Evolutionary conservation across 2,888 invertebrate genomes (phyloP).

Genomic region (Lutraria lutraria): DNA sequence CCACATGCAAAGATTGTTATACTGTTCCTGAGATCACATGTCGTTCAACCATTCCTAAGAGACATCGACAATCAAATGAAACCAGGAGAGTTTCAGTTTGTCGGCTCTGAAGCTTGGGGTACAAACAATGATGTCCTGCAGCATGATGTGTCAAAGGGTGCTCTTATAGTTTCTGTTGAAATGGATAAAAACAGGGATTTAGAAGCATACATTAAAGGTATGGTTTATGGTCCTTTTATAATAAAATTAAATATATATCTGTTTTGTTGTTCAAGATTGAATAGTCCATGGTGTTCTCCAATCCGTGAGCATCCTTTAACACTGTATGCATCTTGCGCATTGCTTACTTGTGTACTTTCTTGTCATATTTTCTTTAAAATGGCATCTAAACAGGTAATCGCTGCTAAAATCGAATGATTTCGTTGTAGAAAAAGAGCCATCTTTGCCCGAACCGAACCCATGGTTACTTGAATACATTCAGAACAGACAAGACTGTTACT

Average conservation of each 20-base stretch:
- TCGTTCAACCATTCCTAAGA: conserved; percentile 40
- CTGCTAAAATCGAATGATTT: neutral
- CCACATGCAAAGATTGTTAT: conserved; percentile 61
- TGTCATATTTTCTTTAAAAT: too few relatives aligned
- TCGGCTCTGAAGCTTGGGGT: conserved; percentile 65
- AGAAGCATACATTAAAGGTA: conserved; percentile 35
- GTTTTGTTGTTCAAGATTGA: too few relatives aligned
- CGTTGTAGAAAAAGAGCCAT: conserved; percentile 34
- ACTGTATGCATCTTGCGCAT: too few relatives aligned
- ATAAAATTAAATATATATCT: too few relatives aligned
- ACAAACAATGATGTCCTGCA: conserved; percentile 49
- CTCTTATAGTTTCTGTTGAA: conserved; percentile 53
- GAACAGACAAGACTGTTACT: conserved; percentile 47
- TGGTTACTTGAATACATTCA: conserved; percentile 51
- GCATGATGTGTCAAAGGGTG: conserved; percentile 46
- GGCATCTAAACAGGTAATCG: too few relatives aligned
- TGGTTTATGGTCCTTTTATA: neutral
- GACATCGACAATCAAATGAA: conserved; percentile 35
- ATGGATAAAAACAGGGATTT: conserved; percentile 47
- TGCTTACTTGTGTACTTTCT: too few relatives aligned
- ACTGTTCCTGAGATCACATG: conserved; percentile 62
- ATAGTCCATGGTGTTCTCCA: too few relatives aligned
- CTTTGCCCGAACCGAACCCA: conserved; percentile 7
- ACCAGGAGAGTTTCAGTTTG: conserved; percentile 61
- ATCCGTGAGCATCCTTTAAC: too few relatives aligned